Base-by-base conservation (phyloP, 1,140 invertebrate species). In the Samia ricini region DNA sequence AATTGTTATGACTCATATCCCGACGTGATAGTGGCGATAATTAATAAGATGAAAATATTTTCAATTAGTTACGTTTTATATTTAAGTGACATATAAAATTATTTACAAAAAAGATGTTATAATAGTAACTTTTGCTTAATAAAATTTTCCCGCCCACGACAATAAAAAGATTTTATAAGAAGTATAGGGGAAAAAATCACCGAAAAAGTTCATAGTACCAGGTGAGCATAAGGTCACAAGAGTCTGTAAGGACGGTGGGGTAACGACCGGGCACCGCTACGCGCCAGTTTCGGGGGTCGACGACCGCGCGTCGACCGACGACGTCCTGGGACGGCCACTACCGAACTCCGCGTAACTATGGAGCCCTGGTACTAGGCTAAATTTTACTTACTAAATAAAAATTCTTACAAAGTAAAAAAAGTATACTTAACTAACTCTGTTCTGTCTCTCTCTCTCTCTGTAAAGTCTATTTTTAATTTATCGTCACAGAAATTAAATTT, bases 261-360 rank as follows among this genome's bases (percentile, higher is more conserved):
- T 89, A 89, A 89, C 81, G 84, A 88, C 85, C 85, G 85, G 84
- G 81, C 83, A 88, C 81, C 84, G 85, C 85, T 87, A 84, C 84
- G 82, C 82, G 81, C 83, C 82, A 85, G 79, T 83, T 86, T 87
- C 77, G 85, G 83, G 83, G 85, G 79, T 88, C 83, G 77, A 68
- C 80, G 85, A 88, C 77, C 83, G 69, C 74, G 77, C 75, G n/a
- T n/a, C 74, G 78, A 73, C 74, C 65, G 71, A 77, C 79, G 74
- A 72, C 81, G 83, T 83, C 81, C 83, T 81, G 74, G 76, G 72
- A 75, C 73, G 60, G 68, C 75, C 83, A 81, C 76, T 83, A 83
- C 33, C 4, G 33, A 42, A 29, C 56, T 57, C 42, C 57, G 20
- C 72, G 65, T 65, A 62, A 61, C 57, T 67, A 77, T 85, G 72